Evolutionary conservation across 2,888 invertebrate genomes (phyloP), one percentile per base, ranked within the genome.

Genomic region (Drosophila antonietae): DNA sequence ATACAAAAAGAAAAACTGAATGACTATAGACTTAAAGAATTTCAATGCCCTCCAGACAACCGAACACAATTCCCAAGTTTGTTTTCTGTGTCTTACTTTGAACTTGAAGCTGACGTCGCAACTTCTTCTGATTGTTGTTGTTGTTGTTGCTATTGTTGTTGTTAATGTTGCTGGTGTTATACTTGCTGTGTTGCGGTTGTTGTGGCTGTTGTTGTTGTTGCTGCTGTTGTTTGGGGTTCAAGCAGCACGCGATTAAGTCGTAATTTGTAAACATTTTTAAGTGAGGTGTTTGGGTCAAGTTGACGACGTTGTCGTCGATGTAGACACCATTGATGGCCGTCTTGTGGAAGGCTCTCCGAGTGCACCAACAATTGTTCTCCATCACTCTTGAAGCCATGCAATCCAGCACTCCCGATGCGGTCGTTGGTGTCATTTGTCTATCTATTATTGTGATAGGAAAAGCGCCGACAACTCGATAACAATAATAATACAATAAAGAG

Each of bases 271-370:
- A 86, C 77, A 73, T 58, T 86, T 83, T 86, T 78, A 80, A 83
- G 82, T 81, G 81, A 86, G 86, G 86, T 84, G 83, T 82, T 88
- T 80, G 83, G 83, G 83, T 88, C 88, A 83, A 83, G 88, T 88
- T 84, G 88, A 81, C 68, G 49, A 47, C 46, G 73, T 68, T 67
- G 80, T 58, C 56, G 61, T 57, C 49, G 39, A 35, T 20, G 70
- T 18, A 41, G 47, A 60, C 52, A 56, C 56, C 41, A 47, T 56
- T 67, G 64, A 76, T 37, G 49, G 31, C n/a, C n/a, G 49, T 20
- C 55, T n/a, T 2, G 47, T 23, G 33, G 49, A 61, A 56, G 76
- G 46, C 65, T 62, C 33, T 52, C 28, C 55, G 67, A 51, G 41
- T 56, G 47, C 62, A 51, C 18, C 31, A 64, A 71, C 68, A 64